Evolutionary conservation across 2,797 vertebrate species (phyloP).

Genomic region (Sparus aurata): DNA sequence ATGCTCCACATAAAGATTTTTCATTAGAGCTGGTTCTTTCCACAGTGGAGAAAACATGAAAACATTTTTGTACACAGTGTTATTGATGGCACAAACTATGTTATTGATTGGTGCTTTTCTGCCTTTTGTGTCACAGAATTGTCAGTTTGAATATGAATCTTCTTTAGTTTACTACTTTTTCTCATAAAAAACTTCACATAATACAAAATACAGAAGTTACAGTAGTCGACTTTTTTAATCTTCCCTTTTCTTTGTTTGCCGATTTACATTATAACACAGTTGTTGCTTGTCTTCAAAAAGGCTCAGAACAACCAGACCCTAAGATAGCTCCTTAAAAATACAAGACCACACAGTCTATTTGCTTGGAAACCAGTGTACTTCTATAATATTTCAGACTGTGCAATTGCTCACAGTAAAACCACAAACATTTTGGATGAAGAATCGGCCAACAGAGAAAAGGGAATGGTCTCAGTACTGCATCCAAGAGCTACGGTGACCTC

Average conservation of each 20-base stretch:
- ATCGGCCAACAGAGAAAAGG: not conserved
- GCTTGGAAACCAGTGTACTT: not conserved
- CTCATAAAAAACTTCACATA: not conserved
- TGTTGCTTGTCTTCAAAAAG: not conserved
- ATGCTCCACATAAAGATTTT: conserved; percentile 25
- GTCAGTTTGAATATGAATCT: conserved; percentile 8
- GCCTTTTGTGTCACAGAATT: not conserved
- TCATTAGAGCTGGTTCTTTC: conserved; percentile 33
- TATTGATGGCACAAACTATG: not conserved
- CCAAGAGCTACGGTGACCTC: conserved; percentile 40
- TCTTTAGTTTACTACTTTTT: not conserved
- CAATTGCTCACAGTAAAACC: not conserved
- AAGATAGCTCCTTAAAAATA: not conserved
- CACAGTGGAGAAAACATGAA: conserved; percentile 25
- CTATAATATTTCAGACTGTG: not conserved
- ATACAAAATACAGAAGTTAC: no score
- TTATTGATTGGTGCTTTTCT: conserved; percentile 13
- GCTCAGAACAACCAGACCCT: not conserved
- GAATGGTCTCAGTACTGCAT: conserved; percentile 29
- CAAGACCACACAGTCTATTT: not conserved
- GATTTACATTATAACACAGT: not conserved
- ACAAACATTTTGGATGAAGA: conserved; percentile 10
- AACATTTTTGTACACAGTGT: conserved; percentile 10
- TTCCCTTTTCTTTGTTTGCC: not conserved
- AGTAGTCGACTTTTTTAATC: not conserved